Evolutionary conservation across 2,113 vertebrate species (phyloP), one percentile per base, ranked within the genome.

Genomic region (Tiliqua scincoides): DNA sequence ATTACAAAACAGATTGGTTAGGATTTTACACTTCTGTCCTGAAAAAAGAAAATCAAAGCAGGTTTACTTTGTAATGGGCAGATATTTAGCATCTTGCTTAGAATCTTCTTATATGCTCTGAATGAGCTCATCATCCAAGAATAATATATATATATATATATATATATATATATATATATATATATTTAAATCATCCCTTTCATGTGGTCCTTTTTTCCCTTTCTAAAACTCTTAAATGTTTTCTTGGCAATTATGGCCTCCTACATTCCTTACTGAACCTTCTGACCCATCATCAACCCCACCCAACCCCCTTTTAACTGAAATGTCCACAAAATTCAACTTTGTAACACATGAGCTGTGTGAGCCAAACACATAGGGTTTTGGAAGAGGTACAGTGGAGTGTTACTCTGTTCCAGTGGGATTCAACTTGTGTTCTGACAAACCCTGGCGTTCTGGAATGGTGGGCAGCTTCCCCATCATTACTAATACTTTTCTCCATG

Each of bases 211-310:
- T 48, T 48, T 88, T 81, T 23, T 15, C 20, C 25, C 27, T 40
- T 27, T 85, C 92, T 84, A 62, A 93, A 89, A 82, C 67, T 54
- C 67, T 6, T 1, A 54, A 30, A 9, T 84, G 82, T 61, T 89
- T 92, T 84, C 32, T 85, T 82, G 83, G 32, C 40, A 37, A 2
- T 25, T 27, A 54, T 37, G 74, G 23, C 18, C 78, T 79, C 2
- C 7, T 77, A 6, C 76, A 68, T 83, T 76, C 2, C 72, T 52
- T 67, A 21, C 48, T 1, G 86, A 77, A 85, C 68, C 86, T 79
- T 72, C 17, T 20, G 75, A 61, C 40, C 15, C 0, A 82, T 40
- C 87, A 10, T 12, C 43, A 48, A 48, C 4, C 40, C 82, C 25
- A 30, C 52, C 72, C n/a, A n/a, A n/a, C n/a, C 32, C 52, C 52